phyloP scores from a whole-genome alignment of 2,888 invertebrate genomes.

The Drosophila nr. perissopoda region DNA sequence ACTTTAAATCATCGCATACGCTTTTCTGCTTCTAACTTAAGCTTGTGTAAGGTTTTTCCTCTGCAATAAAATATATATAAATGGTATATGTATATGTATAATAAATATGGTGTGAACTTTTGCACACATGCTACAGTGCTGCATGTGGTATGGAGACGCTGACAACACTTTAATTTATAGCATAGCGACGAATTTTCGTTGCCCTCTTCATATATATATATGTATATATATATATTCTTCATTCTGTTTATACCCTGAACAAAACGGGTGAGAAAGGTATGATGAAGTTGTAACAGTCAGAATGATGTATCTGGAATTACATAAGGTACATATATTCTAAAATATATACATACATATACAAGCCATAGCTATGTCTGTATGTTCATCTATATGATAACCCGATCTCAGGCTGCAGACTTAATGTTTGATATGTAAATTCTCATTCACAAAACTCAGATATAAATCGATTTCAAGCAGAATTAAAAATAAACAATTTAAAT shows the following conservation, averaged over 20 bases:
- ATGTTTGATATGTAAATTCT: too few species aligned
- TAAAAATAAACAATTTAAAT: neutral
- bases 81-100: conserved; percentile 34
- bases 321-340: neutral
- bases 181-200: conserved; percentile 61
- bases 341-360: fast-evolving
- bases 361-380: neutral
- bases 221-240: neutral
- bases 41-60: conserved; percentile 13
- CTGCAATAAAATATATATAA: conserved; percentile 39
- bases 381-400: too few species aligned
- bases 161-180: conserved; percentile 73
- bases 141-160: conserved; percentile 57
- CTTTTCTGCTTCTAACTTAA: neutral
- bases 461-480: neutral
- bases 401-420: too few species aligned
- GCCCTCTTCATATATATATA: conserved; percentile 14
- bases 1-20: neutral
- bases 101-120: conserved; percentile 71
- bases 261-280: neutral
- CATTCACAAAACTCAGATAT: too few species aligned
- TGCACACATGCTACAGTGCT: conserved; percentile 39
- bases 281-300: neutral
- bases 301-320: neutral
- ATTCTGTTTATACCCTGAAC: neutral